Evolutionary conservation across 2,113 vertebrate species (phyloP), one percentile per base, ranked within the genome.

Genomic region (Arenaria interpres): DNA sequence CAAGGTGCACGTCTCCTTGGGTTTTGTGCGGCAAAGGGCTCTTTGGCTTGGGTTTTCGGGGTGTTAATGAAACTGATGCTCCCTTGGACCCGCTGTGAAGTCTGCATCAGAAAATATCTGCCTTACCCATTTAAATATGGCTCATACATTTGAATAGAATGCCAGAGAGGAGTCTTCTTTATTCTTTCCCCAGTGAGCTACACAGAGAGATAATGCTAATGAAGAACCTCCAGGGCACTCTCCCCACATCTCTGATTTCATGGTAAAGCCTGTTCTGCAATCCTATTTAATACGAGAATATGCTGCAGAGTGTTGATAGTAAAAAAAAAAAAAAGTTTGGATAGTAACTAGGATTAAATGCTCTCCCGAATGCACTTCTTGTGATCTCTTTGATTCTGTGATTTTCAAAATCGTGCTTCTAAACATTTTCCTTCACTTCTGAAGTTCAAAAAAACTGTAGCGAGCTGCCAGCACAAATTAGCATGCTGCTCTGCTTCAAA

Each of bases 231-330:
- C 64, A 43, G 86, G 92, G 87, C 50, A 33, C 76, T 94, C 64
- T 95, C 73, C 46, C 64, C 48, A 51, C 64, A 89, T 76, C 80
- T 89, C 84, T 63, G 46, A 68, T 94, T 96, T 86, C 90, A 69
- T 14, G 81, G 84, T 72, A 78, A 71, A 96, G 95, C 78, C 93
- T 92, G 68, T 85, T 93, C 84, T 82, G 66, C 90, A 74, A 51
- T 91, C 71, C 51, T 10, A 7, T 79, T 90, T 89, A 60, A 67
- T 88, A 53, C 51, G 83, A 39, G 72, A 77, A 46, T 89, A 23
- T 21, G 1, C 74, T 86, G 67, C 28, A 13, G 33, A 68, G 27
- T 32, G 43, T 46, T 69, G 90, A 90, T 79, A 85, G 68, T 60
- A 12, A 41, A 14, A 62, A 82, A 80, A 64, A 54, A 63, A 57